These are phyloP conservation scores for Tolypeutes matacus DNA, from an alignment of 2,797 vertebrate species.

Conservation along the genomic window DNA sequence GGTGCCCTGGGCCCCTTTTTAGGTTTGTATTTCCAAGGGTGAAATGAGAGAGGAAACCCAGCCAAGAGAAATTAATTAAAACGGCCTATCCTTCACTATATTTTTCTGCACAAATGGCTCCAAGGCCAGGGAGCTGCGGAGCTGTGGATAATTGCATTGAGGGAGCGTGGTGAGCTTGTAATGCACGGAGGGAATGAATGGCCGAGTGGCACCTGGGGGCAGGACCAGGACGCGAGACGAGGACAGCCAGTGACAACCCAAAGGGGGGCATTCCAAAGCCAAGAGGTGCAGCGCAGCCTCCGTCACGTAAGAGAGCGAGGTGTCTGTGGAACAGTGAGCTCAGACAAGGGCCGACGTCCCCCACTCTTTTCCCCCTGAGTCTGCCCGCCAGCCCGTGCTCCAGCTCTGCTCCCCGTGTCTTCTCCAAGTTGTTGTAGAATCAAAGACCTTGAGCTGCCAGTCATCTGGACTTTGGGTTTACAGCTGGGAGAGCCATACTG, in stretches of 20 bases:
- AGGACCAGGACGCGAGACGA: neutral
- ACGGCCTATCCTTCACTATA: neutral
- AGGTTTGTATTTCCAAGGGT: neutral
- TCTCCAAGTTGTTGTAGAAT: neutral
- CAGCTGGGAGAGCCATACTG: neutral
- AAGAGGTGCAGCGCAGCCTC: accelerated
- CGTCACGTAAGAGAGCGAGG: neutral
- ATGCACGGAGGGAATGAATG: slow-evolving; percentile 5
- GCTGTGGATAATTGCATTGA: slow-evolving; percentile 29
- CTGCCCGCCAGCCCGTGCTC: neutral
- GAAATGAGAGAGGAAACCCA: slow-evolving; percentile 1
- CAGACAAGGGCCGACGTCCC: neutral
- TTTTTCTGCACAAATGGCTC: neutral
- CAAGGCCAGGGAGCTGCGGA: slow-evolving; percentile 52
- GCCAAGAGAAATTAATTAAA: slow-evolving; percentile 74
- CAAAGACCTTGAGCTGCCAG: neutral
- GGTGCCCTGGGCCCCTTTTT: accelerated
- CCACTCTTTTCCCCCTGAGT: neutral
- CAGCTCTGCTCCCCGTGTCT: neutral
- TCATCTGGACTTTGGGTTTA: accelerated
- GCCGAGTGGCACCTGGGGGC: neutral
- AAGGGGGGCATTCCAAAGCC: accelerated
- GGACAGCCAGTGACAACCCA: too few relatives aligned
- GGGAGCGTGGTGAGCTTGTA: neutral
- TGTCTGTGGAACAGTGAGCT: too few relatives aligned